Conservation (phyloP, 2,113 vertebrate species). For the Dunckerocampus dactyliophorus region DNA sequence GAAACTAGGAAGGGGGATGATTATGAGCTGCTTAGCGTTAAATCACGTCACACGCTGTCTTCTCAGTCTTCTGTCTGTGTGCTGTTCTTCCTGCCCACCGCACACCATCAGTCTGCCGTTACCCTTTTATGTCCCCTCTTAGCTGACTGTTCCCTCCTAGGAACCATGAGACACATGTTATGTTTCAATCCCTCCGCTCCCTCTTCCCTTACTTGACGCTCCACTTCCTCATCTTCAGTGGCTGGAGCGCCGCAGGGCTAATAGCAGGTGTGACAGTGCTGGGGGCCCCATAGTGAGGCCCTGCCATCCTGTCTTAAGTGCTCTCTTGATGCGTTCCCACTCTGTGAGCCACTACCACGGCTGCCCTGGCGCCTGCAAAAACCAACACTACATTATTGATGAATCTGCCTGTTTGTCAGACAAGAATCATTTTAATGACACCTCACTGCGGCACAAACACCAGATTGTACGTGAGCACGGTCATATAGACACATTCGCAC, state of each 20-base stretch:
- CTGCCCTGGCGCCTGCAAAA: slow-evolving; percentile 15
- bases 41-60: background rate
- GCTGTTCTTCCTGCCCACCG: slow-evolving; percentile 23
- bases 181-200: background rate
- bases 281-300: slow-evolving; percentile 30
- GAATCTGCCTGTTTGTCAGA: slow-evolving; percentile 54
- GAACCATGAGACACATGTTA: slow-evolving; percentile 18
- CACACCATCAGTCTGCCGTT: slow-evolving; percentile 18
- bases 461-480: slow-evolving; percentile 7
- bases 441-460: slow-evolving; percentile 31
- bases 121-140: slow-evolving; percentile 23
- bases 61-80: slow-evolving; percentile 24
- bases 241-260: slow-evolving; percentile 37
- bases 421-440: slow-evolving; percentile 27
- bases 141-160: slow-evolving; percentile 10
- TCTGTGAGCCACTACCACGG: slow-evolving; percentile 5
- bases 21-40: slow-evolving; percentile 11
- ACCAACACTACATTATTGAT: slow-evolving; percentile 61
- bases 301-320: slow-evolving; percentile 51
- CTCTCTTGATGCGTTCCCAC: slow-evolving; percentile 43
- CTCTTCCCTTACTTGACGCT: background rate
- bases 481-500: background rate
- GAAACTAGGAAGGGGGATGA: slow-evolving; percentile 12
- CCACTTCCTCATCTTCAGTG: slow-evolving; percentile 35
- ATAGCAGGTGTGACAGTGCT: slow-evolving; percentile 50